Evolutionary conservation across 2,888 invertebrate species (phyloP).

Genomic region (Drosophila robusta): DNA sequence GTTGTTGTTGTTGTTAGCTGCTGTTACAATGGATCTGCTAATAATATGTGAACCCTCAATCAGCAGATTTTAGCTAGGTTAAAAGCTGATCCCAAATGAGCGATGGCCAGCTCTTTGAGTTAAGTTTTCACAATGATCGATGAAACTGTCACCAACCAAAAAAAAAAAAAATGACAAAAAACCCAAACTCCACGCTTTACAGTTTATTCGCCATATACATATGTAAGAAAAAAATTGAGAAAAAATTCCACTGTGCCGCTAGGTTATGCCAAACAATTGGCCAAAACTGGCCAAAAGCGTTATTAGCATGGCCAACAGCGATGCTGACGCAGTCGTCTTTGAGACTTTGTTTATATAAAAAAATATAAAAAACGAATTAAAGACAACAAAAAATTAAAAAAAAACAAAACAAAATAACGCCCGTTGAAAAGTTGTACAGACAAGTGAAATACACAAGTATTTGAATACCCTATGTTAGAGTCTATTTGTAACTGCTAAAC

Average conservation of each 20-base stretch:
- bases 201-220: conserved; percentile 15
- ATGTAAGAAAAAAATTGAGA: conserved; percentile 4
- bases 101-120: conserved; percentile 6
- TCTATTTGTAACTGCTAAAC: not conserved
- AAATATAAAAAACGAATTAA: conserved; percentile 28
- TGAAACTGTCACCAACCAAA: conserved; percentile 64
- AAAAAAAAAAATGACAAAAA: conserved; percentile 25
- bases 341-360: conserved; percentile 69
- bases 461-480: conserved; percentile 10
- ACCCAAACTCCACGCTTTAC: conserved; percentile 25
- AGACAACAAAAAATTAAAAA: conserved; percentile 26
- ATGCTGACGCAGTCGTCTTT: conserved; percentile 43
- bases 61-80: conserved; percentile 12
- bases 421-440: conserved; percentile 65
- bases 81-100: conserved; percentile 25
- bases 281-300: conserved; percentile 60
- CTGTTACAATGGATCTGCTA: conserved; percentile 38
- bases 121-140: conserved; percentile 49
- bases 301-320: conserved; percentile 65
- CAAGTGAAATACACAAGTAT: conserved; percentile 70
- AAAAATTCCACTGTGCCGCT: conserved; percentile 69
- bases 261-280: conserved; percentile 71
- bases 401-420: conserved; percentile 44
- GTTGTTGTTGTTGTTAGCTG: conserved; percentile 22
- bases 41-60: conserved; percentile 33